Evolutionary conservation across 2,113 vertebrate species (phyloP).

Genomic region (Copsychus sechellarum): DNA sequence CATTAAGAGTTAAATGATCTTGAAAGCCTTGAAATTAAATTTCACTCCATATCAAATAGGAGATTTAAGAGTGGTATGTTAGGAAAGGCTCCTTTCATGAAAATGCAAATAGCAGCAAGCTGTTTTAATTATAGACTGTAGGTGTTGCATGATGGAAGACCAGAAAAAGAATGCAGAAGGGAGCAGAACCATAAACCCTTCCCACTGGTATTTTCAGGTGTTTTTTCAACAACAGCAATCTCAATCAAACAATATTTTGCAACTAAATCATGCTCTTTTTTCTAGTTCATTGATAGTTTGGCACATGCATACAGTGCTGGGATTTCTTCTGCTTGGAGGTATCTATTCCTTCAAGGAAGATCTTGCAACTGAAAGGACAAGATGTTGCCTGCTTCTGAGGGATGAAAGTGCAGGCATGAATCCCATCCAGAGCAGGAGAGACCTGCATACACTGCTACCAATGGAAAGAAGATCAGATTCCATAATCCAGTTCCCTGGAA

Average conservation of each 20-base stretch:
- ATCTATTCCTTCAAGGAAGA: background rate
- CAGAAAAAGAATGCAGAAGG: background rate
- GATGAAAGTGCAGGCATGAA: background rate
- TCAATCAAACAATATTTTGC: background rate
- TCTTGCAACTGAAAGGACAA: background rate
- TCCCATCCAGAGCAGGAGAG: background rate
- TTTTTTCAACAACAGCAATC: background rate
- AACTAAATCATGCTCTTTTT: background rate
- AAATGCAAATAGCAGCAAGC: constrained; percentile 50
- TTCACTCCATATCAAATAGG: background rate
- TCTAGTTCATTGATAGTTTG: background rate
- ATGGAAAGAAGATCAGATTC: background rate
- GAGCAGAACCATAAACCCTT: background rate
- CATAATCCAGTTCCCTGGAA: background rate
- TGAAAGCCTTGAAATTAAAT: constrained; percentile 42
- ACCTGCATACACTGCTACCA: background rate
- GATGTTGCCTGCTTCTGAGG: background rate
- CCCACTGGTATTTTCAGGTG: background rate
- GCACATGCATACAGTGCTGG: background rate
- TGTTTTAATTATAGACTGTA: constrained; percentile 54
- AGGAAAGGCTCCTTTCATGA: constrained; percentile 17
- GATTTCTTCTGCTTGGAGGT: background rate
- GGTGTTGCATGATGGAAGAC: background rate
- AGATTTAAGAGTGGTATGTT: constrained; percentile 5
- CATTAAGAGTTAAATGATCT: constrained; percentile 30